Evolutionary conservation across 2,888 invertebrate genomes (phyloP).

Genomic region (Stenodera caucasica): DNA sequence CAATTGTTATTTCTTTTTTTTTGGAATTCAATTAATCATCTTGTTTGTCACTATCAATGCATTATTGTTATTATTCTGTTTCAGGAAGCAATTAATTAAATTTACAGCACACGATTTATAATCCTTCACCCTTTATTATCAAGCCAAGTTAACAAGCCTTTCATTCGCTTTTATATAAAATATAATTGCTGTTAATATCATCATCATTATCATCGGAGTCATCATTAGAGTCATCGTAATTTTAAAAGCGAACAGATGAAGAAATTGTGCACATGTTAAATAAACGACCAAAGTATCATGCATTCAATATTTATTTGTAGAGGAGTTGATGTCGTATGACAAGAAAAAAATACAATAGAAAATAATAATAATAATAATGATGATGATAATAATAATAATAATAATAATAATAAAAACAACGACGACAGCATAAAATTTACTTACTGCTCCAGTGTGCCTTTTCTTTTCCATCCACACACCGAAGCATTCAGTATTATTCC

Average conservation of each 20-base stretch:
- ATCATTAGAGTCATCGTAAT: not conserved
- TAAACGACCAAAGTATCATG: slow-evolving; percentile 6
- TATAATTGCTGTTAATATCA: not conserved
- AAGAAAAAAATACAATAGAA: not conserved
- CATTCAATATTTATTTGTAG: not conserved
- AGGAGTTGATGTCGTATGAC: not conserved
- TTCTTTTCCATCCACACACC: not conserved
- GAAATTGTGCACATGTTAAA: slow-evolving; percentile 9
- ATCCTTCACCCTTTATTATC: not conserved
- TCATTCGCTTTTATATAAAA: not conserved
- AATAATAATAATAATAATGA: not conserved
- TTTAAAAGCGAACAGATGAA: slow-evolving; percentile 11
- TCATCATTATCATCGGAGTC: not conserved
- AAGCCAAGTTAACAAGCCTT: not conserved
- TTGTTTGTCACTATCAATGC: not conserved
- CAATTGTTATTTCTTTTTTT: no score
- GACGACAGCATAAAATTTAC: slow-evolving; percentile 42
- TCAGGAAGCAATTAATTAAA: slow-evolving; percentile 1
- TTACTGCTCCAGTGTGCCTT: slow-evolving; percentile 22
- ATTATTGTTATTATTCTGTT: not conserved
- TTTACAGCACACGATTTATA: not conserved
- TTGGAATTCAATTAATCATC: not conserved
- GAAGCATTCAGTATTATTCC: slow-evolving; percentile 26
- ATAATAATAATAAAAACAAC: slow-evolving; percentile 34
- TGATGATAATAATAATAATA: slow-evolving; percentile 26